Base-by-base conservation (phyloP, 1,140 invertebrate species). In the Cecropterus lyciades region DNA sequence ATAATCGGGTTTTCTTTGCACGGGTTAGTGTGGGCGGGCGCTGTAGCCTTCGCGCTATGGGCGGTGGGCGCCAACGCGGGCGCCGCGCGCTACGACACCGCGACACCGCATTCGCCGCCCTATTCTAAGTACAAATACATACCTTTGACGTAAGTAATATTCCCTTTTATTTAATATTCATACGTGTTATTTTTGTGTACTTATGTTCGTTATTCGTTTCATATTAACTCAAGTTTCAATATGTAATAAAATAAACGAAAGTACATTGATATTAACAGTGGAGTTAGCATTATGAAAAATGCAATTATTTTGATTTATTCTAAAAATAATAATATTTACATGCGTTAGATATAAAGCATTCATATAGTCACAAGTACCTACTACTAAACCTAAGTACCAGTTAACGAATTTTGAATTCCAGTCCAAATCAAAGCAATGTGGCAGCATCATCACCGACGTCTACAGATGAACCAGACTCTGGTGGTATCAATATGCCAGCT, bases 81-180 rank as follows among this genome's bases (percentile, higher is more conserved):
- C 20, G 80, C 78, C 6, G 69, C 76, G 45, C 75, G 80, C 20
- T 89, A 89, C 69, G 85, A 87, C 64, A 80, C 85, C 0, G 88
- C 85, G 37, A 91, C 88, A 33, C 88, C 88, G 5, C 68, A 89
- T 62, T 72, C 85, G 14, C 85, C 86, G 67, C 80, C 79, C 20
- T 81, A 82, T 43, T 69, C 52, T 10, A 85, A 79, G 51, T 80
- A 87, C 55, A 89, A 85, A 74, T 89, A 89, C 51, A 82, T 85
- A 76, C 87, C 85, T 8, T 53, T 87, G 17, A 73, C 82, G 89
- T 89, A 69, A 87, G 86, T 90, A 65, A 14, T 43, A 14, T 43
- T 5, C 3, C 7, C 7, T 43, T 11, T 11, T 43, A 2, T 57
- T 51, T 43, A 40, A 16, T 56, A 11, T 37, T 11, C 9, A 37